These are phyloP conservation scores for Cloeon dipterum DNA, from an alignment of 2,888 invertebrate species.

Conservation along the genomic window DNA sequence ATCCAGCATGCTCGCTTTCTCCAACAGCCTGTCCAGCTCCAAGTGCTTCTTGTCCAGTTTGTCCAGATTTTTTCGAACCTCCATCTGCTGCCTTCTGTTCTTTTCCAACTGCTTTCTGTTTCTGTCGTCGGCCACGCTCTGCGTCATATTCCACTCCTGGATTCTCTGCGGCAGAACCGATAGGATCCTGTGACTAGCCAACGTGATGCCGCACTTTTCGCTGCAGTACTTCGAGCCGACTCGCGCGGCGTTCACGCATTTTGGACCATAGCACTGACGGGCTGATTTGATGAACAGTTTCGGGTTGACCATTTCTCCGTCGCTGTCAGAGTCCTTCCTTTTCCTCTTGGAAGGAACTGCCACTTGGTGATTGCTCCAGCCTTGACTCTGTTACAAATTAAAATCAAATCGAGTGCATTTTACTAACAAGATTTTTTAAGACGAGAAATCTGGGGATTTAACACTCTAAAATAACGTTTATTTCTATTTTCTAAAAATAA, in stretches of 20 bases:
- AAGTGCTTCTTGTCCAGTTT: slow-evolving; percentile 53
- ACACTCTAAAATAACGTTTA: no score
- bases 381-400: no score
- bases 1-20: slow-evolving; percentile 46
- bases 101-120: slow-evolving; percentile 41
- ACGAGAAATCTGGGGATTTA: no score
- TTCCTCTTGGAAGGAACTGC: not conserved
- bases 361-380: not conserved
- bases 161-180: slow-evolving; percentile 63
- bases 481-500: no score
- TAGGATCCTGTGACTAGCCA: slow-evolving; percentile 57
- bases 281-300: slow-evolving; percentile 15
- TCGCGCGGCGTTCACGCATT: slow-evolving; percentile 55
- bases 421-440: not conserved
- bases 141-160: slow-evolving; percentile 77
- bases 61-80: slow-evolving; percentile 55
- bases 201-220: slow-evolving; percentile 68
- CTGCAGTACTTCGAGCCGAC: slow-evolving; percentile 82
- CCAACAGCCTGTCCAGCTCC: slow-evolving; percentile 58
- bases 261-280: slow-evolving; percentile 80
- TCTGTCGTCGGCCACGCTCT: slow-evolving; percentile 67
- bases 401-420: not conserved
- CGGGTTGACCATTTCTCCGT: slow-evolving; percentile 2
- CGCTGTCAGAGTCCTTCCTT: slow-evolving; percentile 4
- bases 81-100: slow-evolving; percentile 55